These are phyloP conservation scores for Eueides isabella DNA, from an alignment of 1,140 invertebrate species.

Conservation along the genomic window DNA sequence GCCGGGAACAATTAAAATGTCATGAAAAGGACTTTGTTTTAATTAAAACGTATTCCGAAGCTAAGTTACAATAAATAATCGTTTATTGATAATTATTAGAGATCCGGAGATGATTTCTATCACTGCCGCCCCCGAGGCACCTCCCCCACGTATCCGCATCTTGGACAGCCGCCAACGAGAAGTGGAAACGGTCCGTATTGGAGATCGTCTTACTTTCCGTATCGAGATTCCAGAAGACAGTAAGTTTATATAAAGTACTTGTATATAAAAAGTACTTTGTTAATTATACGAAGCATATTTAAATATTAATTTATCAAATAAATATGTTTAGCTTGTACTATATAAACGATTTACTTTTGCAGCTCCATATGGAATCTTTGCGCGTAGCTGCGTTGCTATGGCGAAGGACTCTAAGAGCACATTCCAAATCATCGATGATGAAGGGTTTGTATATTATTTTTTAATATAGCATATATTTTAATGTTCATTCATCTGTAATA, in stretches of 20 bases:
- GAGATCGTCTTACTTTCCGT: slow-evolving; percentile 96
- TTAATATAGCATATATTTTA: background rate
- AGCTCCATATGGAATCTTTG: slow-evolving; percentile 98
- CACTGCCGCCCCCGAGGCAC: slow-evolving; percentile 96
- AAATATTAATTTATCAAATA: background rate
- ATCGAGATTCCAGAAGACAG: slow-evolving; percentile 98
- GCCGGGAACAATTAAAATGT: background rate
- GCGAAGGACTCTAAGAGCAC: slow-evolving; percentile 97
- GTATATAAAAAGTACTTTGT: background rate
- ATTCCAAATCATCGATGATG: slow-evolving; percentile 97
- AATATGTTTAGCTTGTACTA: too few species aligned
- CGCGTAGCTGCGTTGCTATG: slow-evolving; percentile 97
- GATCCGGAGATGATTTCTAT: slow-evolving; percentile 98
- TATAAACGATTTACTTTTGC: slow-evolving; percentile 53
- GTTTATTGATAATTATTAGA: slow-evolving; percentile 72
- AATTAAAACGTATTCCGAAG: background rate
- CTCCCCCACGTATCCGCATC: slow-evolving; percentile 95
- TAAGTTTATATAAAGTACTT: slow-evolving; percentile 82
- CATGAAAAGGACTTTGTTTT: background rate
- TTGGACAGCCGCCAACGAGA: slow-evolving; percentile 92
- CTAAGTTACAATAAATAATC: background rate
- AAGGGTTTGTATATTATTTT: slow-evolving; percentile 85
- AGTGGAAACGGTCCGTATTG: slow-evolving; percentile 96
- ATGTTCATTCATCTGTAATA: background rate
- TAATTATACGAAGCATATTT: background rate